Evolutionary conservation across 2,888 invertebrate genomes (phyloP).

Genomic region (Himalopsyche tibetana): DNA sequence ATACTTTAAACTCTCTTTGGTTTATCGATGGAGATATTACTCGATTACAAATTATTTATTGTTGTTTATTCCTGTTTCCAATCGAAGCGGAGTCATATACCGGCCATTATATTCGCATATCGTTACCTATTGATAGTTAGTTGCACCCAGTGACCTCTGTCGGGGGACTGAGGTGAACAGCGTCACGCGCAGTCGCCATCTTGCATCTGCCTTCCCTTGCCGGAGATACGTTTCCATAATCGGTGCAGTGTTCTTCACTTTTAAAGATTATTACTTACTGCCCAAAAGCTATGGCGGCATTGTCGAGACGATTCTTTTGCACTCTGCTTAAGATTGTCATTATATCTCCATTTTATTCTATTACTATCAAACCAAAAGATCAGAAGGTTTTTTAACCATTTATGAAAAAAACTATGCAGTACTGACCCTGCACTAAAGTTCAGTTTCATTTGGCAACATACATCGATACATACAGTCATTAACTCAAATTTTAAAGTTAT

Average conservation of each 20-base stretch:
- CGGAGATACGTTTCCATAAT: conserved; percentile 28
- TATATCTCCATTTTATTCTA: too few species aligned
- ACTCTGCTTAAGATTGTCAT: too few species aligned
- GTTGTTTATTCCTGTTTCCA: neutral
- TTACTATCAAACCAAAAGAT: too few species aligned
- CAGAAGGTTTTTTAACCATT: too few species aligned
- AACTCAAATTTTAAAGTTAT: too few species aligned
- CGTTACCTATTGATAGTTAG: conserved; percentile 49
- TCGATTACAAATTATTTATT: too few species aligned
- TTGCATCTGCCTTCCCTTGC: conserved; percentile 52
- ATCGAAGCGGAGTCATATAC: conserved; percentile 22
- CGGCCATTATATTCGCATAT: conserved; percentile 58
- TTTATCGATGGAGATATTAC: too few species aligned
- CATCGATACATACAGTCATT: too few species aligned
- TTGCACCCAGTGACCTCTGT: conserved; percentile 57
- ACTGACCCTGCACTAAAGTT: too few species aligned
- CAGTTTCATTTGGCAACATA: too few species aligned
- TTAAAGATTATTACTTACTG: neutral
- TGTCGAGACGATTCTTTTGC: neutral
- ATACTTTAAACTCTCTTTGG: too few species aligned
- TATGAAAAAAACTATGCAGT: too few species aligned
- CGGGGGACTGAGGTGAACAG: conserved; percentile 53
- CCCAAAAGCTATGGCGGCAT: neutral
- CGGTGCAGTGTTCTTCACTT: neutral
- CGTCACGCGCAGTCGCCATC: conserved; percentile 57